Percentiles rank a stretch among this genome's conserved stretches.
These are phyloP conservation scores for Lepeophtheirus nordmannii DNA, from an alignment of 2,888 invertebrate species.

Conservation along the genomic window DNA sequence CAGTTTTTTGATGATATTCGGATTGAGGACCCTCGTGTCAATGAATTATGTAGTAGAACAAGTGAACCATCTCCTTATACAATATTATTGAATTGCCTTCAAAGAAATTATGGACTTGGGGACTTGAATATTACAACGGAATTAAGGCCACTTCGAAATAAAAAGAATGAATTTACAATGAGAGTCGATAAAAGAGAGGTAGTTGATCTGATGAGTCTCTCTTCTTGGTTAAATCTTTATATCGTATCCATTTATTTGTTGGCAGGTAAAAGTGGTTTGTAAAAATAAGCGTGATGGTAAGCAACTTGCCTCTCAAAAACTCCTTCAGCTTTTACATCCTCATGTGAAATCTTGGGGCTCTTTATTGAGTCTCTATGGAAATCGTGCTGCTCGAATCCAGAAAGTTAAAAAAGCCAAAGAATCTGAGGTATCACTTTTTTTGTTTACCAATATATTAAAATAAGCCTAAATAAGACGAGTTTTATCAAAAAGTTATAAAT, in stretches of 20 bases:
- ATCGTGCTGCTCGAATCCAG: conserved; percentile 71
- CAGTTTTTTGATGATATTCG: conserved; percentile 74
- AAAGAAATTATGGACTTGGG: conserved; percentile 77
- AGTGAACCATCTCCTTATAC: conserved; percentile 90
- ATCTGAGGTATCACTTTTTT: conserved; percentile 69
- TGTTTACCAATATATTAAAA: conserved; percentile 71
- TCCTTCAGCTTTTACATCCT: conserved; percentile 81
- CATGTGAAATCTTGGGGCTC: conserved; percentile 90
- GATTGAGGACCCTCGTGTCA: conserved; percentile 81
- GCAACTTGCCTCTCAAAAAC: conserved; percentile 84
- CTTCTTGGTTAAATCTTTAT: background rate
- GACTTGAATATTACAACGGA: conserved; percentile 74
- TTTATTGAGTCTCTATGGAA: conserved; percentile 76
- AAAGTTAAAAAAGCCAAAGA: conserved; percentile 83
- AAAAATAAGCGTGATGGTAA: conserved; percentile 93
- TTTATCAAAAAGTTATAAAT: conserved; percentile 20
- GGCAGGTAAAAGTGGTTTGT: conserved; percentile 57
- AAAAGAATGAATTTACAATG: conserved; percentile 86
- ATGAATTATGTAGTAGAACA: conserved; percentile 86
- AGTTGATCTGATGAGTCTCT: no score
- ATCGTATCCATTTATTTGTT: background rate
- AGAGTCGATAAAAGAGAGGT: conserved; percentile 69
- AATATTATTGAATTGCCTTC: conserved; percentile 74
- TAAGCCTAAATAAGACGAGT: no score
- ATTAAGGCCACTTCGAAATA: conserved; percentile 69